A percentile compares a stretch with the other conserved stretches of the same genome.
Conservation (phyloP, 1,140 invertebrate genomes). For the Drosophila rhopaloa region DNA sequence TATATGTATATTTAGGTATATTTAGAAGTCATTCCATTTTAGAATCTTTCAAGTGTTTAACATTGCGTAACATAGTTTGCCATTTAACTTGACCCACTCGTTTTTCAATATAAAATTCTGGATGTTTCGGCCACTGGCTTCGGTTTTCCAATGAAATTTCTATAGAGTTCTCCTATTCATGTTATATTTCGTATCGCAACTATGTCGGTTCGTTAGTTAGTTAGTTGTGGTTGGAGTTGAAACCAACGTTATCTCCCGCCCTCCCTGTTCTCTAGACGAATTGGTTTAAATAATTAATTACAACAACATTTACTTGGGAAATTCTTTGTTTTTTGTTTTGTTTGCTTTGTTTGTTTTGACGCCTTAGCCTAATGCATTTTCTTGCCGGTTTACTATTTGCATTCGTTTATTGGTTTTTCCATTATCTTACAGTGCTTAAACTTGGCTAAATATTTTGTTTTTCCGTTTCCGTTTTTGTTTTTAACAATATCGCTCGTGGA, state of each 20-base stretch:
- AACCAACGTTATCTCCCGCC: constrained; percentile 25
- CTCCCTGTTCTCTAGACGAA: constrained; percentile 31
- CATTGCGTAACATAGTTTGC: constrained; percentile 66
- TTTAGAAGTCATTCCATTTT: constrained; percentile 44
- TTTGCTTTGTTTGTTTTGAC: constrained; percentile 5
- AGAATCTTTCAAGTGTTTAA: constrained; percentile 72
- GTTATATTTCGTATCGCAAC: constrained; percentile 43
- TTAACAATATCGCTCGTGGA: constrained; percentile 35
- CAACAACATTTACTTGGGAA: constrained; percentile 69
- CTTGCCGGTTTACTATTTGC: constrained; percentile 3
- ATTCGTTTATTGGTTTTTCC: constrained; percentile 31
- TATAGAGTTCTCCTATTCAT: constrained; percentile 10
- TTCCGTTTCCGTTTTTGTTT: constrained; percentile 41
- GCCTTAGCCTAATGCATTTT: constrained; percentile 49
- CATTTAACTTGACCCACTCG: constrained; percentile 51
- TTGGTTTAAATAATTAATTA: constrained; percentile 66
- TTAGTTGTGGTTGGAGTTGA: constrained; percentile 46
- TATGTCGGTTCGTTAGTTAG: constrained; percentile 35
- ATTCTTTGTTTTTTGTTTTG: constrained; percentile 15
- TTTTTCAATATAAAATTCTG: constrained; percentile 64
- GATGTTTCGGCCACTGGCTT: constrained; percentile 4
- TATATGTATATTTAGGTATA: constrained; percentile 33
- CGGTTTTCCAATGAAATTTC: neutral
- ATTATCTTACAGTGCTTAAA: constrained; percentile 66
- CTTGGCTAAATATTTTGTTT: constrained; percentile 53